Percentiles rank a stretch among this genome's conserved stretches.
Evolutionary conservation across 2,888 invertebrate species (phyloP).

Genomic region (Rhorus exstirpatorius): DNA sequence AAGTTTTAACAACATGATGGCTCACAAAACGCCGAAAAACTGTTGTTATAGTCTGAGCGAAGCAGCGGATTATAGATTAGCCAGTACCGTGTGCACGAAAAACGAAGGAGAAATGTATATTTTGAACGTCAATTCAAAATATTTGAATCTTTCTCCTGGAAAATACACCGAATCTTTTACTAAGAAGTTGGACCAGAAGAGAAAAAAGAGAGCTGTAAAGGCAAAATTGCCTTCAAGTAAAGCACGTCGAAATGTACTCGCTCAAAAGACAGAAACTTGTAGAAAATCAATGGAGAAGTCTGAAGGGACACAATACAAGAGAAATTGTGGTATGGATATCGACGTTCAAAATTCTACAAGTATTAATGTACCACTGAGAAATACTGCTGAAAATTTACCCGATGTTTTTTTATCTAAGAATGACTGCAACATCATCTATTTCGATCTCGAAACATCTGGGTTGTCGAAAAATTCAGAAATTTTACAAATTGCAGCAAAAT

Average conservation of each 20-base stretch:
- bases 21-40: no score
- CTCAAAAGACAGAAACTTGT: slow-evolving; percentile 45
- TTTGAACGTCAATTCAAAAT: slow-evolving; percentile 35
- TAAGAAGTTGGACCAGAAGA: slow-evolving; percentile 6
- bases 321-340: slow-evolving; percentile 68
- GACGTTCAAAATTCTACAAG: slow-evolving; percentile 26
- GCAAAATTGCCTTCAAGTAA: slow-evolving; percentile 53
- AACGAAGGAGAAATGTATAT: slow-evolving; percentile 61
- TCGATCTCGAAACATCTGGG: slow-evolving; percentile 73
- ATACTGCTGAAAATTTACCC: slow-evolving; percentile 7
- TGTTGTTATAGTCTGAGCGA: slow-evolving; percentile 48
- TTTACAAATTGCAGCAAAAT: no score
- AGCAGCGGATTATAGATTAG: slow-evolving; percentile 50
- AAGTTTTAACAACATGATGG: no score
- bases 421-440: slow-evolving; percentile 66
- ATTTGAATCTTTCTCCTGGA: slow-evolving; percentile 26
- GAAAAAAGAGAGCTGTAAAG: slow-evolving; percentile 43
- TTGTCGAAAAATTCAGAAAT: no score
- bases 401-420: slow-evolving; percentile 17
- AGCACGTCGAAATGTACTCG: slow-evolving; percentile 51
- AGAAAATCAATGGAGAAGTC: slow-evolving; percentile 47
- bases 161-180: slow-evolving; percentile 32
- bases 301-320: slow-evolving; percentile 69
- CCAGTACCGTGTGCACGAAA: slow-evolving; percentile 50
- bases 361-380: not conserved